Evolutionary conservation across 2,113 vertebrate genomes (phyloP), one percentile per base, ranked within the genome.

Genomic region (Paramisgurnus dabryanus): DNA sequence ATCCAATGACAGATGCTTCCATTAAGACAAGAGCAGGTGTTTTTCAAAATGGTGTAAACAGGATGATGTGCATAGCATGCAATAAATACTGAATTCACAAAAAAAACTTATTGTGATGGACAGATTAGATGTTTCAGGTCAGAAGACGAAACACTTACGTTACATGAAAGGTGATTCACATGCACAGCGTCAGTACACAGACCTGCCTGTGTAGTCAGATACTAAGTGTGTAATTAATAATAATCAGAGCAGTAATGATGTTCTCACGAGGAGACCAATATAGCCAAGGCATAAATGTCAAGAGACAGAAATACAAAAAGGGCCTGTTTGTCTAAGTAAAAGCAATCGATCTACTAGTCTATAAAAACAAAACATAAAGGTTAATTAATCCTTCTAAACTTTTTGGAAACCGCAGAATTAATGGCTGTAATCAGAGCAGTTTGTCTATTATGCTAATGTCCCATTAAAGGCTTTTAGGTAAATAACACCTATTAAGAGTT

Each of bases 241-340:
- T 55, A 45, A 78, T 78, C 43, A 78, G 50, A 78, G 50, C 45
- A 61, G 66, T 18, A 58, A 79, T 63, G 40, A 70, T 70, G 55
- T 61, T 67, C 77, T 27, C 67, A 58, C n/a, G 6, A 45, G 55
- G 71, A 6, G n/a, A 45, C 40, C n/a, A 74, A 74, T 61, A 73
- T 60, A 40, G 57, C 40, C 40, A n/a, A 74, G 71, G n/a, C 71
- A 74, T 43, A 45, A 74, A 74, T 74, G 55, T 74, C 71, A 74
- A 74, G 71, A 61, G 40, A 74, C 12, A 45, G 1, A 41, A 8
- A 8, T 4, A 41, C 0, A 58, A 22, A 71, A 73, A n/a, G 15
- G 17, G n/a, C 4, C 40, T 13, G 9, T 64, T 60, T 43, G n/a
- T 43, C 15, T 2, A 8, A 13, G 55, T 60, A 45, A 73, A 73